Conservation (phyloP, 2,113 vertebrate species). For the Hemibagrus wyckioides region DNA sequence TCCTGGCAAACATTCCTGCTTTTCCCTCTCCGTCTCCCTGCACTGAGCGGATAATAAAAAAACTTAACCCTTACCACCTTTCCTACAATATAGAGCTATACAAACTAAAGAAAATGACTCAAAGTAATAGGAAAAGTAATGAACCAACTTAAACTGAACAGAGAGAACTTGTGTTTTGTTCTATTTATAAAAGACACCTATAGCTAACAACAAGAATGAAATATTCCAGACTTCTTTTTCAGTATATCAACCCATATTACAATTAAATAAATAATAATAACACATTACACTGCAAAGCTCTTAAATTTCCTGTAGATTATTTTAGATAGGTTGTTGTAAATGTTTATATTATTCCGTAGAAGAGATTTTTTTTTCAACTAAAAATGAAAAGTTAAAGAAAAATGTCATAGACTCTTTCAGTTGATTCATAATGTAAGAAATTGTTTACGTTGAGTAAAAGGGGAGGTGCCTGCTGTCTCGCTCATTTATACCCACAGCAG, state of each 20-base stretch:
- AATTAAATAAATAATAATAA: background rate
- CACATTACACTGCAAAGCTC: background rate
- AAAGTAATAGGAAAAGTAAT: background rate
- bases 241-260: background rate
- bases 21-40: conserved; percentile 47
- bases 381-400: background rate
- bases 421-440: background rate
- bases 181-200: background rate
- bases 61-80: conserved; percentile 14
- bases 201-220: background rate
- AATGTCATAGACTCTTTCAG: background rate
- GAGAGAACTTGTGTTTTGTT: background rate
- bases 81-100: background rate
- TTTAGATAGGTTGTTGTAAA: background rate
- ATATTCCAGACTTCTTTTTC: background rate
- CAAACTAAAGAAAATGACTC: background rate
- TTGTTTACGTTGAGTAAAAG: background rate
- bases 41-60: conserved; percentile 42
- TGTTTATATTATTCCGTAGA: background rate
- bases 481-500: conserved; percentile 13
- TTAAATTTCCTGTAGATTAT: background rate
- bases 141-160: background rate
- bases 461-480: background rate
- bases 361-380: background rate
- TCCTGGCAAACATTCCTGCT: conserved; percentile 55